Conservation (phyloP, 2,113 vertebrate genomes). For the Buteo buteo region DNA sequence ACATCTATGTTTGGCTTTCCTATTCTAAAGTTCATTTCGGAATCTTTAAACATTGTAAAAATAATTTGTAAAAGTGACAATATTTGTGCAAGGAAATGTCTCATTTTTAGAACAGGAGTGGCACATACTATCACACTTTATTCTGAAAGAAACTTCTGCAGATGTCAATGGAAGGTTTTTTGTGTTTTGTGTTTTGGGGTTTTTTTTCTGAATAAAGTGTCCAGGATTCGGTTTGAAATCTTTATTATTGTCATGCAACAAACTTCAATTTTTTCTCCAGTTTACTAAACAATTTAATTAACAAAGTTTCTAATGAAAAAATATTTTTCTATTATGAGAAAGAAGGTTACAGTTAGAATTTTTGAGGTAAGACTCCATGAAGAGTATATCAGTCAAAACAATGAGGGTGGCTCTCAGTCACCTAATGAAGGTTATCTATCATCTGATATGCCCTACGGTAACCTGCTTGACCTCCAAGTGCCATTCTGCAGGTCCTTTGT, state of each 20-base stretch:
- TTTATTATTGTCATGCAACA: constrained; percentile 19
- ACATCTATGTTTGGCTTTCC: background rate
- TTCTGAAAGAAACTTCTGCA: constrained; percentile 19
- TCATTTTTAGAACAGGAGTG: background rate
- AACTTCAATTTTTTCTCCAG: background rate
- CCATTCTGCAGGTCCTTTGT: background rate
- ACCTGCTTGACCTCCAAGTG: background rate
- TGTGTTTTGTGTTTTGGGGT: background rate
- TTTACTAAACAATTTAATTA: background rate
- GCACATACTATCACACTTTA: constrained; percentile 26
- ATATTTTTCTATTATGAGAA: background rate
- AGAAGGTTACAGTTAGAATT: background rate
- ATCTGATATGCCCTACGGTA: background rate
- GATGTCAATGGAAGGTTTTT: background rate
- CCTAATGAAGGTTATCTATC: background rate
- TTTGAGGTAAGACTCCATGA: constrained; percentile 25
- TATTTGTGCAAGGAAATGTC: constrained; percentile 45
- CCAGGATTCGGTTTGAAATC: constrained; percentile 39
- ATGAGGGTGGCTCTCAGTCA: background rate
- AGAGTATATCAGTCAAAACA: background rate
- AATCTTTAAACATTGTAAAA: constrained; percentile 9
- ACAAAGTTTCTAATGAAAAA: constrained; percentile 13
- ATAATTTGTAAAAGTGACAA: constrained; percentile 5
- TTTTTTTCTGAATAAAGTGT: constrained; percentile 36
- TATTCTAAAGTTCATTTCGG: constrained; percentile 13